Percentiles rank a stretch among this genome's conserved stretches.
Evolutionary conservation across 2,888 invertebrate genomes (phyloP).

Genomic region (Pseudococcus viburni): DNA sequence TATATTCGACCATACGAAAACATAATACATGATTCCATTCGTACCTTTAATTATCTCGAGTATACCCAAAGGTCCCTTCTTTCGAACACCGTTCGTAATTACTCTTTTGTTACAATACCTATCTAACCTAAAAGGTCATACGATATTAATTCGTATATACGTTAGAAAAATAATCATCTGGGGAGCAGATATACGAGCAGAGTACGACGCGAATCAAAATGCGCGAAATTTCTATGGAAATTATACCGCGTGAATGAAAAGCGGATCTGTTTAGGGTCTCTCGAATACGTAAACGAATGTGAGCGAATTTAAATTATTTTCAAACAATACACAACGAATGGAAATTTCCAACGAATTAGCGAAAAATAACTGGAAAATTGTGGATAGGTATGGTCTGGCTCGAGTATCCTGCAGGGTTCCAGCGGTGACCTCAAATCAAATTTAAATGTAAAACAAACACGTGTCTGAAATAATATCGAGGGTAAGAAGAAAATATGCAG

Average conservation of each 20-base stretch:
- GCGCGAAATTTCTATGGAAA: slow-evolving; percentile 4
- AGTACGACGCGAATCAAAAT: not conserved
- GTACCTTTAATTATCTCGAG: slow-evolving; percentile 25
- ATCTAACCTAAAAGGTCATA: slow-evolving; percentile 12
- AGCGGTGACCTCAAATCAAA: no score
- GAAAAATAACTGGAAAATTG: not conserved
- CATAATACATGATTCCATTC: not conserved
- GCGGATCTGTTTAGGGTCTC: not conserved
- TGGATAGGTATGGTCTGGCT: no score
- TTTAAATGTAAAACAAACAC: no score
- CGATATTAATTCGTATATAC: not conserved
- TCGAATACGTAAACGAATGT: not conserved
- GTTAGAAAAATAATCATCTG: slow-evolving; percentile 15
- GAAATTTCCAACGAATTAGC: not conserved
- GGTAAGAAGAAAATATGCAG: no score
- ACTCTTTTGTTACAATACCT: slow-evolving; percentile 17
- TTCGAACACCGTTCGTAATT: slow-evolving; percentile 21
- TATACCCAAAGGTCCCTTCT: slow-evolving; percentile 25
- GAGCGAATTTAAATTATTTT: not conserved
- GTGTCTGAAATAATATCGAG: no score
- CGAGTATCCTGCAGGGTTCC: no score
- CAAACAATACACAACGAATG: not conserved
- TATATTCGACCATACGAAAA: no score
- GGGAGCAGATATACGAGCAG: not conserved
- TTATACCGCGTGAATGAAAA: not conserved